Evolutionary conservation across 35 echinoderm and acorn worm genomes (phyloP).

Genomic region (Ophiothrix spiculata): DNA sequence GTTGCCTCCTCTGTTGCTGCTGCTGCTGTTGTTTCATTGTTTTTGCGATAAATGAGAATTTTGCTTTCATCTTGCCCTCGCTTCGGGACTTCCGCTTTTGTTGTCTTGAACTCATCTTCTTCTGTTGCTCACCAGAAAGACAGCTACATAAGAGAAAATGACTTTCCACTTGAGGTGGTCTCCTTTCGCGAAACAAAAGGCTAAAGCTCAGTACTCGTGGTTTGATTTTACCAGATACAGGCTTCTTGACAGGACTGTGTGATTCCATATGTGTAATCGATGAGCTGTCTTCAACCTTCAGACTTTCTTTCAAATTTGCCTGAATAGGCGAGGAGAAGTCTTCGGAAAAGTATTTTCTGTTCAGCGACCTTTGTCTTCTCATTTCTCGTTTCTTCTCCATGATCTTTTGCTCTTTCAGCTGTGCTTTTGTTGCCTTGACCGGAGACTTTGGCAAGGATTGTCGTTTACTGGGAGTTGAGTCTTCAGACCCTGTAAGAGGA

Average conservation of each 20-base stretch:
- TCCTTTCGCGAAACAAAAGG: conserved; percentile 29
- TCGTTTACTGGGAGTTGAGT: not conserved
- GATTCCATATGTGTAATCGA: not conserved
- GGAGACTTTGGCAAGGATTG: conserved; percentile 18
- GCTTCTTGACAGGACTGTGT: not conserved
- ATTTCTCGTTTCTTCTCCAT: conserved; percentile 47
- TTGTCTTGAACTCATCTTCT: conserved; percentile 50
- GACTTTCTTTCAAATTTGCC: not conserved
- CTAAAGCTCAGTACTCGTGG: conserved; percentile 7
- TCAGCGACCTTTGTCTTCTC: conserved; percentile 19
- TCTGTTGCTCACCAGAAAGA: conserved; percentile 46
- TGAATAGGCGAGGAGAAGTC: conserved; percentile 47
- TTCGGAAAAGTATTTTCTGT: conserved; percentile 47
- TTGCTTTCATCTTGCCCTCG: not conserved
- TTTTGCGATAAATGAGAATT: not conserved
- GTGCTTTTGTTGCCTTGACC: conserved; percentile 34
- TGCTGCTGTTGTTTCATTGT: not conserved
- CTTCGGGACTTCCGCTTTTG: conserved; percentile 16
- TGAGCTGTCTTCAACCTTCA: not conserved
- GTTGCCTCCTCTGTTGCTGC: not conserved
- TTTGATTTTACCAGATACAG: not conserved
- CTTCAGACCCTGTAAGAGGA: conserved; percentile 20
- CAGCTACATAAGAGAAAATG: conserved; percentile 45
- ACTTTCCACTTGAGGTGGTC: conserved; percentile 35
- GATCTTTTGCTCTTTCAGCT: conserved; percentile 51